Base-by-base conservation (phyloP, 2,113 vertebrate species). In the Nesospiza acunhae region DNA sequence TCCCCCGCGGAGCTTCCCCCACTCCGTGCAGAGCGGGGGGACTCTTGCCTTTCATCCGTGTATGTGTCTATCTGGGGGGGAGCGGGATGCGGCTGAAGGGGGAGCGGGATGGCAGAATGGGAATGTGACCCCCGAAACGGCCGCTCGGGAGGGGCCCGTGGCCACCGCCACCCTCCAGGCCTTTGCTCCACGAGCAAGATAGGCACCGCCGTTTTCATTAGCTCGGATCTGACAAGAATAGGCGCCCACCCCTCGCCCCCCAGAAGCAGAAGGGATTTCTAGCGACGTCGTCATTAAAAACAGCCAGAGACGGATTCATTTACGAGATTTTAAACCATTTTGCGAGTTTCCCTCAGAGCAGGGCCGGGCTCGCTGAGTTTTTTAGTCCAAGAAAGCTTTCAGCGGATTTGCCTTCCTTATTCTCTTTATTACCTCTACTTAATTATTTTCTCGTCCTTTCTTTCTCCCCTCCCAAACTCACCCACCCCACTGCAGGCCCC, bases 361-460 rank as follows among this genome's bases (percentile, higher is more conserved):
- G 63, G n/a, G 9, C 74, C 26, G 47, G 39, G 37, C 52, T 87
- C 60, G 22, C 44, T 67, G 72, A n/a, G 56, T 74, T 92, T 91
- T 87, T 86, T 84, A 67, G 68, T 95, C 90, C 92, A 92, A 92
- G 84, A 94, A 93, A 97, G 66, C 70, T 96, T 95, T 89, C 93
- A 90, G 67, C 13, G 52, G 89, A 84, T 94, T 93, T 82, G 62
- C 55, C 42, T 81, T 59, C 56, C 59, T 55, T 73, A 15, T 35
- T 91, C 90, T 64, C 90, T 93, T 93, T 95, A 96, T 95, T 94
- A 87, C 90, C 94, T 75, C 39, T 88, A 62, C 76, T 96, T 97
- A 93, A 94, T 96, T 93, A 77, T 90, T 83, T 86, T 87, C 67
- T 97, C 21, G 8, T 90, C 37, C 26, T 76, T 74, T 46, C 31